Evolutionary conservation across 2,113 vertebrate species (phyloP).

Genomic region (Rynchops niger): DNA sequence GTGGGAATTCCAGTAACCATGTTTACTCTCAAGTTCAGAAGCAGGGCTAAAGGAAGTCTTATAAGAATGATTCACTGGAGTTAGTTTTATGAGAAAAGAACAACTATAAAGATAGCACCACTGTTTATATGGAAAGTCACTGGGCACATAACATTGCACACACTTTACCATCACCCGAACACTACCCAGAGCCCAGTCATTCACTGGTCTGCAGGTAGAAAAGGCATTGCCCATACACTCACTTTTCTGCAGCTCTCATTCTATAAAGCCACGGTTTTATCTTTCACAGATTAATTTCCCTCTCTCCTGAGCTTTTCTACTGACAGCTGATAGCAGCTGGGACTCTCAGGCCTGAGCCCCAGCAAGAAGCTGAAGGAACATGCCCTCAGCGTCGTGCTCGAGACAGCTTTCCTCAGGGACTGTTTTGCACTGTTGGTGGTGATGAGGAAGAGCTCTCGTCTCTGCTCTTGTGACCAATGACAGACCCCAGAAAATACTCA

Average conservation of each 20-base stretch:
- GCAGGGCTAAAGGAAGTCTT: neutral
- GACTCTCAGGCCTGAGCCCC: neutral
- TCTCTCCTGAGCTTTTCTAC: neutral
- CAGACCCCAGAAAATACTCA: neutral
- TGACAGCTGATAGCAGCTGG: neutral
- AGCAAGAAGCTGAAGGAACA: neutral
- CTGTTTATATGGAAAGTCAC: accelerated
- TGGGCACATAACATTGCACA: neutral
- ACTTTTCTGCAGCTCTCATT: neutral
- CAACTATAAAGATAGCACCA: neutral
- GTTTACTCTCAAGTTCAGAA: neutral
- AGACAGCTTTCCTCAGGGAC: neutral
- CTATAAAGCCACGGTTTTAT: neutral
- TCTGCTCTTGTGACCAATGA: neutral
- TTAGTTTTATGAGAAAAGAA: neutral
- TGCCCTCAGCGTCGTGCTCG: accelerated
- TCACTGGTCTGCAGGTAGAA: neutral
- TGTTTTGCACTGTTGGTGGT: neutral
- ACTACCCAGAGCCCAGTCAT: accelerated
- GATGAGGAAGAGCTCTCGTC: neutral
- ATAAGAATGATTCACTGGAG: neutral
- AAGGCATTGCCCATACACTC: neutral
- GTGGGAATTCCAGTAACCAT: neutral
- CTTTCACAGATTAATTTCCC: neutral
- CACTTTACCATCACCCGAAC: neutral